These are phyloP conservation scores for Nemurella pictetii DNA, from an alignment of 2,888 invertebrate genomes.

Conservation along the genomic window DNA sequence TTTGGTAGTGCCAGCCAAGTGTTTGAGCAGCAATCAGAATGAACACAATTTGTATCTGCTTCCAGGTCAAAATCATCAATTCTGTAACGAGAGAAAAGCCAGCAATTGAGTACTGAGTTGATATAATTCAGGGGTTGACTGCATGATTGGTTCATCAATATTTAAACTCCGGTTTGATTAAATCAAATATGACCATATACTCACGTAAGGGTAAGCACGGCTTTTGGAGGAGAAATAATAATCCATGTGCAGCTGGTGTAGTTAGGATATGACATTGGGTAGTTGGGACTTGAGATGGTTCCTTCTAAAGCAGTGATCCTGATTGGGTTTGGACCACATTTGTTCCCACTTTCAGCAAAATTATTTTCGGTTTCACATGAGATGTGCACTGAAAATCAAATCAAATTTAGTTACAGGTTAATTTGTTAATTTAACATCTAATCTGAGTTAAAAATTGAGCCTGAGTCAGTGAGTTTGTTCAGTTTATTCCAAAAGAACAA, in stretches of 20 bases:
- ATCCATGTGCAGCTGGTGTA: conserved; percentile 46
- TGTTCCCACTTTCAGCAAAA: not conserved
- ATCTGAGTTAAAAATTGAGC: too few species aligned
- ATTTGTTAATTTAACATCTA: too few species aligned
- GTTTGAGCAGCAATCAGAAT: conserved; percentile 44
- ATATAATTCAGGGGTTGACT: too few species aligned
- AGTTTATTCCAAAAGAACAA: too few species aligned
- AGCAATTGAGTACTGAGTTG: not conserved
- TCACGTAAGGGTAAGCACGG: conserved; percentile 45
- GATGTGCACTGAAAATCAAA: not conserved
- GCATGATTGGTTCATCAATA: too few species aligned
- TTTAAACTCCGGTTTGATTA: not conserved
- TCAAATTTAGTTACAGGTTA: not conserved
- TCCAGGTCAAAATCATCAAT: conserved; percentile 44
- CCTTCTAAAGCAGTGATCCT: conserved; percentile 40
- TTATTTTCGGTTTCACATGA: not conserved
- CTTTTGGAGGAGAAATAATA: conserved; percentile 44
- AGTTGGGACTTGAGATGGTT: conserved; percentile 45
- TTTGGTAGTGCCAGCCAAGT: conserved; percentile 45
- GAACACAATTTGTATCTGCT: conserved; percentile 43
- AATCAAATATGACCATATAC: conserved; percentile 6
- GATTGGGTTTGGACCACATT: not conserved
- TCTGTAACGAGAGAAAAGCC: conserved; percentile 30
- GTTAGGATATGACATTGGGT: conserved; percentile 44
- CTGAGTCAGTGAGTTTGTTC: too few species aligned